Percentiles rank a stretch among this genome's conserved stretches.
Conservation (phyloP, 64 coral and sea anemone species). For the Anthopleura sola region DNA sequence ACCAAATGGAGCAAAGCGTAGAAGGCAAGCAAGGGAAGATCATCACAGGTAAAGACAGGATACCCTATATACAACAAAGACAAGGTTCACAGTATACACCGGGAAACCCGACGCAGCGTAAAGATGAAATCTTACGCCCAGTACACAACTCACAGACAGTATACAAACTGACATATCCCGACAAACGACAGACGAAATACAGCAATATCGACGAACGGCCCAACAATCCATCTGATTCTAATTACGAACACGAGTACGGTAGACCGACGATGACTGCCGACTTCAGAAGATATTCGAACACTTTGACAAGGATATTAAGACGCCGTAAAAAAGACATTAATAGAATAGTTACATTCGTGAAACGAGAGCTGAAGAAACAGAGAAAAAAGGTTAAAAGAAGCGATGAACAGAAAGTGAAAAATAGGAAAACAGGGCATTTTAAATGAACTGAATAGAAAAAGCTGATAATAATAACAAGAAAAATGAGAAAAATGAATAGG, state of each 20-base stretch:
- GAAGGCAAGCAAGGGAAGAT: not conserved
- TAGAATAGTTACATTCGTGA: not conserved
- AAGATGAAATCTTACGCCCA: constrained; percentile 8
- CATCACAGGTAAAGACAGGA: not conserved
- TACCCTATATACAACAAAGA: not conserved
- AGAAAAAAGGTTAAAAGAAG: not conserved
- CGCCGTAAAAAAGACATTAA: not conserved
- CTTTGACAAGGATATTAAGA: not conserved
- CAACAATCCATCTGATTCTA: not conserved
- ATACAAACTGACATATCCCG: not conserved
- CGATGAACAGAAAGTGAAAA: not conserved
- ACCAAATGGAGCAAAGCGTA: not conserved
- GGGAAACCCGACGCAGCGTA: not conserved
- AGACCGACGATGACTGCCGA: not conserved
- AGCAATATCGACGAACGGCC: not conserved
- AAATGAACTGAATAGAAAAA: not conserved
- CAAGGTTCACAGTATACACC: not conserved
- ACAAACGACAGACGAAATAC: not conserved
- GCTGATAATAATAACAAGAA: not conserved
- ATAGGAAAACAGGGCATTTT: not conserved
- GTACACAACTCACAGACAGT: not conserved
- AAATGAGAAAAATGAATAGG: not conserved
- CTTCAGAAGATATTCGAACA: not conserved
- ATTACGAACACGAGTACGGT: not conserved
- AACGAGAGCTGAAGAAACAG: not conserved